These are phyloP conservation scores for Nephrocerus scutellatus DNA, from an alignment of 2,888 invertebrate genomes.

Conservation along the genomic window DNA sequence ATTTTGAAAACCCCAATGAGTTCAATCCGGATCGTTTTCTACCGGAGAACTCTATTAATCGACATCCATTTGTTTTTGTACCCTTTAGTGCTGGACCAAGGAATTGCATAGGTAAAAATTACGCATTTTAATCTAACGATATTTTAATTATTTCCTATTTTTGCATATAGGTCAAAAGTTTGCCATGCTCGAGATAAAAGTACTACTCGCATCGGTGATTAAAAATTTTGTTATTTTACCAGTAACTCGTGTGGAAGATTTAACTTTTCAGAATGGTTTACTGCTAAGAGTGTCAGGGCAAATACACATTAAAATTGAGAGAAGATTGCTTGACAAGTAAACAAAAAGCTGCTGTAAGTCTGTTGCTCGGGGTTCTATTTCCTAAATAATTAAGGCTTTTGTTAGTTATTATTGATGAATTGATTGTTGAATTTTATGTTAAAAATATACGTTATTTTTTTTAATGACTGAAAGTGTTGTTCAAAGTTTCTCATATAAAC, in stretches of 20 bases:
- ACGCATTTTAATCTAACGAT: not conserved
- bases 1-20: slow-evolving; percentile 57
- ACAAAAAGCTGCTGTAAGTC: too few species aligned
- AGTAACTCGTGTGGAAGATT: slow-evolving; percentile 48
- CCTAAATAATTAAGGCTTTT: too few species aligned
- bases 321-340: too few species aligned
- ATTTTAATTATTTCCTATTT: too few species aligned
- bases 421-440: too few species aligned
- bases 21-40: slow-evolving; percentile 58
- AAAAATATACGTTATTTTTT: too few species aligned
- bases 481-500: too few species aligned
- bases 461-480: too few species aligned
- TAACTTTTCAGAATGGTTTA: slow-evolving; percentile 48
- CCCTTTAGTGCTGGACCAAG: slow-evolving; percentile 64
- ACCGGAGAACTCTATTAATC: slow-evolving; percentile 50
- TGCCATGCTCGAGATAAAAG: slow-evolving; percentile 59
- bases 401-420: too few species aligned
- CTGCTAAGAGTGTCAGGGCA: too few species aligned
- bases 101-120: slow-evolving; percentile 57
- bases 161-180: slow-evolving; percentile 56
- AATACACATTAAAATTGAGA: too few species aligned
- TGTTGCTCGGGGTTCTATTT: too few species aligned
- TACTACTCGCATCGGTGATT: slow-evolving; percentile 52
- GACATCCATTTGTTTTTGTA: slow-evolving; percentile 59
- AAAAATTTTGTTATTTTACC: slow-evolving; percentile 51